Conservation (phyloP, 2,113 vertebrate genomes). For the Equus przewalskii region DNA sequence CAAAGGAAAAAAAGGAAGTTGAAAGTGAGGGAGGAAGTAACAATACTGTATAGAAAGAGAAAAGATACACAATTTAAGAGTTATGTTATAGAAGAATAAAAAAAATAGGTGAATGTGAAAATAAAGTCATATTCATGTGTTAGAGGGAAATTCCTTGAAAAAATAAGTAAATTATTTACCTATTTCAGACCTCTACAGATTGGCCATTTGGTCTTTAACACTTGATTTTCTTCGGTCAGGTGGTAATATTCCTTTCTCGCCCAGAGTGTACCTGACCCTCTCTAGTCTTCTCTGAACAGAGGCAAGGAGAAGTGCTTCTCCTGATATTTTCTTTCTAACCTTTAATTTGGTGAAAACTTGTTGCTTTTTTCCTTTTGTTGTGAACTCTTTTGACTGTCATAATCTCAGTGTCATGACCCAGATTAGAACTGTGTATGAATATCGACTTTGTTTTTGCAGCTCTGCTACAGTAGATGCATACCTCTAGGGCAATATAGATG, state of each 20-base stretch:
- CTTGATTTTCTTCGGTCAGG: neutral
- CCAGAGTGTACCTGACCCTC: neutral
- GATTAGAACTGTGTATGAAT: neutral
- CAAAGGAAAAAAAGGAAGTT: neutral
- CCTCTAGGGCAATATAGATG: neutral
- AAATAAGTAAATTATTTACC: neutral
- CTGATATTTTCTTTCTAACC: neutral
- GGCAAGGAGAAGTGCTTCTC: neutral
- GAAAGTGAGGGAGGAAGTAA: neutral
- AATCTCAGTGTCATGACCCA: neutral
- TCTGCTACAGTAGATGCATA: neutral
- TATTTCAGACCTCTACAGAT: neutral
- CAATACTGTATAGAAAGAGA: neutral
- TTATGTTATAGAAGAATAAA: neutral
- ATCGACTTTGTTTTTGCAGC: neutral
- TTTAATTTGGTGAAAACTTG: neutral
- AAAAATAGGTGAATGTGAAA: neutral
- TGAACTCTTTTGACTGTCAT: neutral
- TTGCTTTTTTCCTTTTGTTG: neutral
- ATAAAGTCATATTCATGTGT: neutral
- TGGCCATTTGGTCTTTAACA: neutral
- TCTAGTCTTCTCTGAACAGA: neutral
- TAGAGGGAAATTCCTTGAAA: neutral
- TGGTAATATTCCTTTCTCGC: neutral
- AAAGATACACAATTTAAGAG: neutral